phyloP scores from a whole-genome alignment of 1,140 invertebrate genomes.

The Apis dorsata region DNA sequence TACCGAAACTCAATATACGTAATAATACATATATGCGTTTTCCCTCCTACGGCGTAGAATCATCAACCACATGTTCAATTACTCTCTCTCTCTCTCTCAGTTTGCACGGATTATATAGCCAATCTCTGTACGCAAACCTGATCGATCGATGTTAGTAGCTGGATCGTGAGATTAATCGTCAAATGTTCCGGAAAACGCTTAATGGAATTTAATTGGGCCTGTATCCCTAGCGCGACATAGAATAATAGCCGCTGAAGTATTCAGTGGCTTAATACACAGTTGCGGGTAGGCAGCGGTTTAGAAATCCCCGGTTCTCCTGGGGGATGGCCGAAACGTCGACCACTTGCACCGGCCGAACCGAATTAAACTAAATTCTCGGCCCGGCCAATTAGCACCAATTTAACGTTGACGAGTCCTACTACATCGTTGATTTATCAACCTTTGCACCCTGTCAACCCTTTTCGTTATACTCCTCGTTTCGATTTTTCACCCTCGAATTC shows the following conservation, averaged over 20 bases:
- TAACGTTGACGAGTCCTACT: constrained; percentile 59
- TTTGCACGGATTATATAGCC: neutral
- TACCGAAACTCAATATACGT: no score
- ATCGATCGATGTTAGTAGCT: neutral
- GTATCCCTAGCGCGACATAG: constrained; percentile 27
- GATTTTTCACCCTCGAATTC: constrained; percentile 10
- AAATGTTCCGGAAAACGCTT: constrained; percentile 23
- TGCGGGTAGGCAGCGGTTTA: constrained; percentile 51
- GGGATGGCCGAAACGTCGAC: constrained; percentile 34
- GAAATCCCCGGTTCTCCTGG: constrained; percentile 55
- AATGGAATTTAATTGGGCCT: constrained; percentile 42
- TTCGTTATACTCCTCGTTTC: neutral
- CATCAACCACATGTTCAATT: constrained; percentile 4
- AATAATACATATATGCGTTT: no score
- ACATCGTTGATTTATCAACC: constrained; percentile 50
- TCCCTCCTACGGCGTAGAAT: neutral
- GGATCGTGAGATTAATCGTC: constrained; percentile 38
- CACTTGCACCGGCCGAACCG: constrained; percentile 47
- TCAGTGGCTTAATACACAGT: constrained; percentile 55
- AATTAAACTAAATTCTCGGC: constrained; percentile 73
- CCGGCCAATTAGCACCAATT: constrained; percentile 73
- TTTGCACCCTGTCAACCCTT: neutral
- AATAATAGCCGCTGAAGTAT: constrained; percentile 51
- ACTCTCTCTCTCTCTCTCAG: neutral
- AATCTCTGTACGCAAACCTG: no score